Evolutionary conservation across 2,797 vertebrate species (phyloP).

Genomic region (Brachyrhaphis roseni): DNA sequence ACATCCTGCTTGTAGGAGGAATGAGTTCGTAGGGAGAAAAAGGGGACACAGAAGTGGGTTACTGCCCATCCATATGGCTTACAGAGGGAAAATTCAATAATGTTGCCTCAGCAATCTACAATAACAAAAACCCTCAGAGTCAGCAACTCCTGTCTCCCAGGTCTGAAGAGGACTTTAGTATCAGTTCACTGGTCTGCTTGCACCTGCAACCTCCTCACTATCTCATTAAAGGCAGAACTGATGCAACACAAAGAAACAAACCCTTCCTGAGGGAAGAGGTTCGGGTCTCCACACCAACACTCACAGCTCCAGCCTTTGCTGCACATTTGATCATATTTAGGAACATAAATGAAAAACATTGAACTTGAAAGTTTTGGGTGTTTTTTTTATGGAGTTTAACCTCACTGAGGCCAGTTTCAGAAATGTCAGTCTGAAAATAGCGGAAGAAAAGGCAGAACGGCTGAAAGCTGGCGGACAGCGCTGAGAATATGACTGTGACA

Average conservation of each 20-base stretch:
- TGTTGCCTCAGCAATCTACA: slow-evolving; percentile 62
- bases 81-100: slow-evolving; percentile 72
- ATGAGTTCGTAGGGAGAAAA: background rate
- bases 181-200: slow-evolving; percentile 27
- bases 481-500: slow-evolving; percentile 53
- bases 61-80: slow-evolving; percentile 55
- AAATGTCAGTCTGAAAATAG: slow-evolving; percentile 51
- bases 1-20: background rate
- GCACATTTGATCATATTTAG: background rate
- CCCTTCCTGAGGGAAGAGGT: slow-evolving; percentile 22
- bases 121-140: slow-evolving; percentile 57
- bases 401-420: slow-evolving; percentile 35
- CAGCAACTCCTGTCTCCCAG: slow-evolving; percentile 58
- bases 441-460: slow-evolving; percentile 9
- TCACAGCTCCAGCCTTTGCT: background rate
- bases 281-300: slow-evolving; percentile 26
- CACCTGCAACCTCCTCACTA: slow-evolving; percentile 30
- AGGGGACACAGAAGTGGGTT: background rate
- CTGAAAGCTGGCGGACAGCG: slow-evolving; percentile 29
- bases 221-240: slow-evolving; percentile 59
- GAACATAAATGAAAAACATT: background rate
- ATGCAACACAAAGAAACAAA: slow-evolving; percentile 65
- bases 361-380: slow-evolving; percentile 30
- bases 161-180: slow-evolving; percentile 64
- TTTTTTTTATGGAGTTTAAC: slow-evolving; percentile 24